Evolutionary conservation across 2,888 invertebrate genomes (phyloP), one percentile per base, ranked within the genome.

Genomic region (Itoplectis maculator): DNA sequence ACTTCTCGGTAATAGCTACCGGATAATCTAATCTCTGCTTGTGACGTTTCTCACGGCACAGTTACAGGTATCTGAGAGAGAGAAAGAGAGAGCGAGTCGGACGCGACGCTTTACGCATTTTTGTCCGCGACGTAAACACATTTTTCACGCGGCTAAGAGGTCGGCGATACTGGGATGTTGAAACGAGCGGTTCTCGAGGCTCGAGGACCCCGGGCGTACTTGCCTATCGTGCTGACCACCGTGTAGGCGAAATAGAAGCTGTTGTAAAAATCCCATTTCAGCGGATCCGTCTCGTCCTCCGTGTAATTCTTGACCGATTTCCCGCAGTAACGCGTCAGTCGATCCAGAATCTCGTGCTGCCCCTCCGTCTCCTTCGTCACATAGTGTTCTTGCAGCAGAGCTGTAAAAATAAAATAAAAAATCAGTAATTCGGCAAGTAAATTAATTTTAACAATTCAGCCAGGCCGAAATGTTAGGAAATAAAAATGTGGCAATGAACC

Each of bases 171-270:
- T 29, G 3, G 29, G 65, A 11, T 51, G 37, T 65, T 47, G 20
- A 18, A 72, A 66, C 4, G n/a, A n/a, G n/a, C n/a, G n/a, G 29
- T 45, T 61, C 9, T 49, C 56, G 15, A 61, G 35, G 18, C n/a
- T n/a, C n/a, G n/a, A n/a, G 15, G 63, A 37, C 29, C 23, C 51
- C 23, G 51, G 42, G n/a, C 23, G 73, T 81, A 88, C 94, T 94
- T 93, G 96, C 97, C 98, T 87, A 98, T 97, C 6, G 98, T 98
- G 90, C 97, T 98, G 90, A 97, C 96, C 69, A 98, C 97, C 15
- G 98, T 98, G 88, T 98, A 96, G 4, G 97, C 96, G 92, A 98
- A 98, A 93, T 98, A 98, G 90, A 98, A 96, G 0, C 98, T 96
- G 93, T 98, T 98, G 92, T 97, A 98, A 93, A 97, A 98, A 89